Evolutionary conservation across 2,113 vertebrate species (phyloP).

Genomic region (Neodon shergylaensis): DNA sequence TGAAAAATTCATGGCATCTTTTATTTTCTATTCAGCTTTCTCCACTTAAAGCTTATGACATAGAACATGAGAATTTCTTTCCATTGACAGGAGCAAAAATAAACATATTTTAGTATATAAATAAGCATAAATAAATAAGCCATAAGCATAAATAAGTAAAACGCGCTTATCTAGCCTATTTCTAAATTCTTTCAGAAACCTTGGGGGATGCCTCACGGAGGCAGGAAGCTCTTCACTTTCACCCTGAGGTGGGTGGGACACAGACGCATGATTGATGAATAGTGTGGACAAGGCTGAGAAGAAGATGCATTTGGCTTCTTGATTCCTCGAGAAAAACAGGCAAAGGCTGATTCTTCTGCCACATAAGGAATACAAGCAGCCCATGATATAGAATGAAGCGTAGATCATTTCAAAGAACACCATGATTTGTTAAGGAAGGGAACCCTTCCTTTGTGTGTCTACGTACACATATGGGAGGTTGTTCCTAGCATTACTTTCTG

Average conservation of each 20-base stretch:
- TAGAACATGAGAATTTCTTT: background rate
- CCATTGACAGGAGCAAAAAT: background rate
- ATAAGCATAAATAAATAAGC: background rate
- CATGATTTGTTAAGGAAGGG: background rate
- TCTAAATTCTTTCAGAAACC: background rate
- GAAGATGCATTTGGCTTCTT: background rate
- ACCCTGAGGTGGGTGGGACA: background rate
- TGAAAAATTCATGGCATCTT: background rate
- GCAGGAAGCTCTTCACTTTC: background rate
- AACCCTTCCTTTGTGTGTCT: background rate
- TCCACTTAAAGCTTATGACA: background rate
- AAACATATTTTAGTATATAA: background rate
- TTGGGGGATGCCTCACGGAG: background rate
- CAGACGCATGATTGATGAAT: background rate
- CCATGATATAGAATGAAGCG: background rate
- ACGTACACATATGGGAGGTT: background rate
- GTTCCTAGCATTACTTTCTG: background rate
- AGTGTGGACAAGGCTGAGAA: background rate
- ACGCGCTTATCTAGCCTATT: background rate
- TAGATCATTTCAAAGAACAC: background rate
- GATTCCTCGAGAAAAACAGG: background rate
- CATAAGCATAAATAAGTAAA: constrained; percentile 10
- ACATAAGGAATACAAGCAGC: background rate
- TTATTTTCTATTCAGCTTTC: background rate
- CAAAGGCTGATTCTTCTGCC: background rate